phyloP scores from a whole-genome alignment of 2,888 invertebrate genomes.

The Parnassius apollo region DNA sequence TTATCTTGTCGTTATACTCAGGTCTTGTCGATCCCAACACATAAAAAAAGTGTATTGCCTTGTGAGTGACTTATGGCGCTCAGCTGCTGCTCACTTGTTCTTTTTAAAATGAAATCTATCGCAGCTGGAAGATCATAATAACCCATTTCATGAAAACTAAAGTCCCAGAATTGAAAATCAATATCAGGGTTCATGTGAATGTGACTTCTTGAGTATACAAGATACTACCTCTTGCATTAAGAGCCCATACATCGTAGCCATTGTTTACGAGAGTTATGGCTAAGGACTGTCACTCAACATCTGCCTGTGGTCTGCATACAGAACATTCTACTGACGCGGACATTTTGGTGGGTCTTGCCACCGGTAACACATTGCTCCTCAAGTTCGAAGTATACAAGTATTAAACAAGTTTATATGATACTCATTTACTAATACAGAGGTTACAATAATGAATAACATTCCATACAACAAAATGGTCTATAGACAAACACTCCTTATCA shows the following conservation, averaged over 20 bases:
- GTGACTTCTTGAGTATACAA: constrained; percentile 80
- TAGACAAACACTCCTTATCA: no score
- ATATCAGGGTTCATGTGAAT: constrained; percentile 47
- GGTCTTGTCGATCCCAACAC: constrained; percentile 72
- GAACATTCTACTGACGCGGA: no score
- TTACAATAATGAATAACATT: no score
- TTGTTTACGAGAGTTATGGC: constrained; percentile 55
- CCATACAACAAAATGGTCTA: no score
- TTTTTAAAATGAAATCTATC: constrained; percentile 49
- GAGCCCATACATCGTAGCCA: constrained; percentile 70
- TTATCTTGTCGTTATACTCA: constrained; percentile 79
- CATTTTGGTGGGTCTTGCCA: no score
- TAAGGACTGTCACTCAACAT: no score
- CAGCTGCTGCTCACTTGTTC: constrained; percentile 73
- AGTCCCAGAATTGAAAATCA: constrained; percentile 69
- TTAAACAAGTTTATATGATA: no score
- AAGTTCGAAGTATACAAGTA: no score
- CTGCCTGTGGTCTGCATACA: no score
- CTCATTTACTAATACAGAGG: no score
- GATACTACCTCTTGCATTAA: constrained; percentile 80
- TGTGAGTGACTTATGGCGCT: constrained; percentile 85
- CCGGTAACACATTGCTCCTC: no score
- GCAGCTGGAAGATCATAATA: constrained; percentile 84
- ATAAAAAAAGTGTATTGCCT: constrained; percentile 80
- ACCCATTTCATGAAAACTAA: constrained; percentile 86